phyloP scores from a whole-genome alignment of 2,113 vertebrate genomes.

The Odontophorus gujanensis region DNA sequence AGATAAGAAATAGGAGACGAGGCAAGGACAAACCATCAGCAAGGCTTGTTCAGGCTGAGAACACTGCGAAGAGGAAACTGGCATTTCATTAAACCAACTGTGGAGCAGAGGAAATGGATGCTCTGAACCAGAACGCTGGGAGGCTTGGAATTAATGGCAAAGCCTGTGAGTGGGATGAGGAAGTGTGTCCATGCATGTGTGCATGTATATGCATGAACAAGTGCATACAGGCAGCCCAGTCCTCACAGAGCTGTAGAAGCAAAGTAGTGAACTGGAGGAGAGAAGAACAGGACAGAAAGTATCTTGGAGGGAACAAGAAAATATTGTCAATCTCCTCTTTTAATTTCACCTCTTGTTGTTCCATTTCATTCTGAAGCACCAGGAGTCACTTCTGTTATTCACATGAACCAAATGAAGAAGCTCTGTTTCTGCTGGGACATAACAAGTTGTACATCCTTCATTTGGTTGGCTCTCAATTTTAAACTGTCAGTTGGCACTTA shows the following conservation, averaged over 20 bases:
- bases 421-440: neutral
- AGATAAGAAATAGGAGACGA: neutral
- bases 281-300: neutral
- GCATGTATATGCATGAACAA: neutral
- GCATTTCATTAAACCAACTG: neutral
- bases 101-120: neutral
- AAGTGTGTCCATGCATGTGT: neutral
- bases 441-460: neutral
- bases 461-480: neutral
- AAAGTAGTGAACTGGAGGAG: neutral
- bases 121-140: neutral
- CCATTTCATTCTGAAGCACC: neutral
- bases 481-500: neutral
- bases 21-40: neutral
- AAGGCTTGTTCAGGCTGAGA: neutral
- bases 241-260: rapidly evolving
- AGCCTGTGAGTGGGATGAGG: neutral
- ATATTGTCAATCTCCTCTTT: neutral
- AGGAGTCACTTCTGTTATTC: neutral
- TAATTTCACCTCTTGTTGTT: neutral
- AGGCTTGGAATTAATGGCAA: neutral
- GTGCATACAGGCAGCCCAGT: neutral
- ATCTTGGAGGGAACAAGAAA: neutral
- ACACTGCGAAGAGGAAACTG: neutral
- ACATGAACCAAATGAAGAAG: neutral